phyloP scores from a whole-genome alignment of 2,888 invertebrate genomes.

The Stenodema calcarata region DNA sequence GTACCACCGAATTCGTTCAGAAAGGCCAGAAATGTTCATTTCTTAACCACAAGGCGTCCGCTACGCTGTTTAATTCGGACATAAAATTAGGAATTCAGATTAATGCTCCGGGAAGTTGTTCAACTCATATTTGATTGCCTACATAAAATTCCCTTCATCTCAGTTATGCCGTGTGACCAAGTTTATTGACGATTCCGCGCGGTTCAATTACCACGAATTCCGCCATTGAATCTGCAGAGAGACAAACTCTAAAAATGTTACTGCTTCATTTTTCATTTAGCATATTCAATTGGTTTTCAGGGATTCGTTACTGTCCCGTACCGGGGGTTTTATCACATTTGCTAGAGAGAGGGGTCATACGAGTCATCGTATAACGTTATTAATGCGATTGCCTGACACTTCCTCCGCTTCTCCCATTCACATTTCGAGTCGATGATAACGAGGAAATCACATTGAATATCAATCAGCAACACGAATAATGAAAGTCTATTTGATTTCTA shows the following conservation, averaged over 20 bases:
- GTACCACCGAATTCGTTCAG: too few relatives aligned
- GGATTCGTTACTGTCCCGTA: not conserved
- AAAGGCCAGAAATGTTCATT: too few relatives aligned
- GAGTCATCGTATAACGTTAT: not conserved
- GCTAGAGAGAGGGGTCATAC: not conserved
- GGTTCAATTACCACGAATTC: not conserved
- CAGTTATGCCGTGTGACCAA: not conserved
- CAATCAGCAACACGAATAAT: not conserved
- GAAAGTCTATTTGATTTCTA: not conserved
- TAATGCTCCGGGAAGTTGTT: too few relatives aligned
- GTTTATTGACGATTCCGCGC: not conserved
- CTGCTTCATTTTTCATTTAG: not conserved
- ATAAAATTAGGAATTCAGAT: too few relatives aligned
- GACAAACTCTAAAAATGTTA: not conserved
- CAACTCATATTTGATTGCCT: too few relatives aligned
- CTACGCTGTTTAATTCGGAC: too few relatives aligned
- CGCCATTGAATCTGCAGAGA: not conserved
- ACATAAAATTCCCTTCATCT: not conserved
- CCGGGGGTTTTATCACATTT: too few relatives aligned
- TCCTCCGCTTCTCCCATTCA: not conserved
- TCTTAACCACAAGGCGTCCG: too few relatives aligned
- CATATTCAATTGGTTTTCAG: not conserved
- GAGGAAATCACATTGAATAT: not conserved
- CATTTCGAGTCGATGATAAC: not conserved
- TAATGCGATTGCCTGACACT: not conserved